Conservation (phyloP, 2,888 invertebrate genomes). For the Adelphocoris suturalis region DNA sequence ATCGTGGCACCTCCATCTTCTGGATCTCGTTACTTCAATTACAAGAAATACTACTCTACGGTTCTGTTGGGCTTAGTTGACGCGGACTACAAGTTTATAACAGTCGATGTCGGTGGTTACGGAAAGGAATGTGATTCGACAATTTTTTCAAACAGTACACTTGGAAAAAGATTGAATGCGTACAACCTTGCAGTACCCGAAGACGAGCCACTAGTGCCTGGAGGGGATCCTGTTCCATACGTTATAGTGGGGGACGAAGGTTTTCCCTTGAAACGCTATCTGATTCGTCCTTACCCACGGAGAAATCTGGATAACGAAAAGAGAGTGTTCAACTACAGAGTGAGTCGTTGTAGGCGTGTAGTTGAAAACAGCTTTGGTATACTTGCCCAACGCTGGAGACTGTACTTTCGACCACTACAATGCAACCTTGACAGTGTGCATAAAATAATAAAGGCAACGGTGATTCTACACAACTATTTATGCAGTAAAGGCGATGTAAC, state of each 20-base stretch:
- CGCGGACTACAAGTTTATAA: constrained; percentile 76
- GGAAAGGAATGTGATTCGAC: constrained; percentile 77
- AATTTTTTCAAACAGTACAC: constrained; percentile 75
- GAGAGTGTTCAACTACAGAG: constrained; percentile 54
- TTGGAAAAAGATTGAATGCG: constrained; percentile 74
- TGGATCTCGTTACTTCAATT: constrained; percentile 76
- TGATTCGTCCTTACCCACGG: constrained; percentile 60
- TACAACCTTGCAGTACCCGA: constrained; percentile 75
- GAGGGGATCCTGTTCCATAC: constrained; percentile 75
- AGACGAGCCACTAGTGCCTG: constrained; percentile 76
- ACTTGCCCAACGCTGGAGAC: too few species aligned
- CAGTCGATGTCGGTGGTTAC: constrained; percentile 77
- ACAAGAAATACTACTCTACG: constrained; percentile 76
- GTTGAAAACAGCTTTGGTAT: too few species aligned
- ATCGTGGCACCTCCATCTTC: constrained; percentile 75
- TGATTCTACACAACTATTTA: too few species aligned
- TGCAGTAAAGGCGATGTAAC: too few species aligned
- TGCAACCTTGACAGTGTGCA: too few species aligned
- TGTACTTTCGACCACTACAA: too few species aligned
- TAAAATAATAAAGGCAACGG: too few species aligned
- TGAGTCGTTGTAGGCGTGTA: too few species aligned
- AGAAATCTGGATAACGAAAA: neutral
- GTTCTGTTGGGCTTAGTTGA: constrained; percentile 76
- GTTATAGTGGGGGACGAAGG: constrained; percentile 76
- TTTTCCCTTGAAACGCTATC: constrained; percentile 25